Conservation (phyloP, 1,140 invertebrate species). For the Cylas formicarius region DNA sequence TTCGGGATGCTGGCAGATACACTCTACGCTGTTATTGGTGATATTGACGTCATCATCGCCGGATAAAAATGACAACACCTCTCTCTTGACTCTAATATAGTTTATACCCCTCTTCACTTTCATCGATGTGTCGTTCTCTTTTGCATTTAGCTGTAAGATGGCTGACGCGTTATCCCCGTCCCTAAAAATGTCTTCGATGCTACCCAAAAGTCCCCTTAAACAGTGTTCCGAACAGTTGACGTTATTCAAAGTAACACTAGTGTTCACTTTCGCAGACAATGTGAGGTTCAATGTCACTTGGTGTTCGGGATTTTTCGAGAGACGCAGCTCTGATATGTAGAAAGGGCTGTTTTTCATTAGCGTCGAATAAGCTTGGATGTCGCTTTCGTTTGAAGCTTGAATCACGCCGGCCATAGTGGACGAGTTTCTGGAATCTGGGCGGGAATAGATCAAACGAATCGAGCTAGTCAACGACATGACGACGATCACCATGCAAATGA, state of each 20-base stretch:
- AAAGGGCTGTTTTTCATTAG: constrained; percentile 8
- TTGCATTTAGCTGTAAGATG: constrained; percentile 6
- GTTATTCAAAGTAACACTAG: constrained; percentile 41
- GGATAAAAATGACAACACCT: too few relatives aligned
- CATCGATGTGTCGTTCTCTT: constrained; percentile 1
- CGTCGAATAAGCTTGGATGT: neutral
- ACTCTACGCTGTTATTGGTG: neutral
- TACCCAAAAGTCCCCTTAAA: constrained; percentile 9
- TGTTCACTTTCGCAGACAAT: constrained; percentile 41
- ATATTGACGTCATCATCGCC: neutral
- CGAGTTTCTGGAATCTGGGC: neutral
- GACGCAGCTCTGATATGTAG: constrained; percentile 11
- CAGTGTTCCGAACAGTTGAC: constrained; percentile 17
- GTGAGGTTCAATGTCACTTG: constrained; percentile 40
- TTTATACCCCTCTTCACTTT: neutral
- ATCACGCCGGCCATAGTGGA: neutral
- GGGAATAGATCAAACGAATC: constrained; percentile 14
- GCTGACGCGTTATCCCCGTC: constrained; percentile 18
- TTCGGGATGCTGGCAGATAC: constrained; percentile 54
- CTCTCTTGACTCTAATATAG: neutral
- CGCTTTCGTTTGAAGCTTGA: neutral
- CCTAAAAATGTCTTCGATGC: constrained; percentile 9
- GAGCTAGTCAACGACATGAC: constrained; percentile 58
- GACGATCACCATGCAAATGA: constrained; percentile 73
- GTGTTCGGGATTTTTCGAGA: constrained; percentile 17